Evolutionary conservation across 2,113 vertebrate species (phyloP).

Genomic region (Apistogramma diplotaenia): DNA sequence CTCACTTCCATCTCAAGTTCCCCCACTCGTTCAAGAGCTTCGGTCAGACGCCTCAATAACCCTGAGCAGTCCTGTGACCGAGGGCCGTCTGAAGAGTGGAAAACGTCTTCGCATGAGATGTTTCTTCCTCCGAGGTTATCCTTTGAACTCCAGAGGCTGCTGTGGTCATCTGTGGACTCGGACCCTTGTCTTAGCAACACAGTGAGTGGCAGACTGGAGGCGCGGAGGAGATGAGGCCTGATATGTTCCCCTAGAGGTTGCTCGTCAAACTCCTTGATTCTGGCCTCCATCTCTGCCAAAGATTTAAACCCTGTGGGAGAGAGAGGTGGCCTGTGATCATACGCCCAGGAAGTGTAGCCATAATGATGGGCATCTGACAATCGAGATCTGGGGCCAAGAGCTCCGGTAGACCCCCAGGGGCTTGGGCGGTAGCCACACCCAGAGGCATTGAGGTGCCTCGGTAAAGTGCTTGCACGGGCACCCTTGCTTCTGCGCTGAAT

Average conservation of each 20-base stretch:
- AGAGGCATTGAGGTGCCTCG: constrained; percentile 89
- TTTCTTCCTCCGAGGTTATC: constrained; percentile 59
- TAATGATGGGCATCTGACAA: constrained; percentile 73
- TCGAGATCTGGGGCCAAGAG: constrained; percentile 73
- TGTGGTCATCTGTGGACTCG: constrained; percentile 58
- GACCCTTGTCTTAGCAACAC: constrained; percentile 77
- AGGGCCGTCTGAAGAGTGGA: constrained; percentile 35
- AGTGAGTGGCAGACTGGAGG: constrained; percentile 88
- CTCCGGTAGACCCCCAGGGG: constrained; percentile 78
- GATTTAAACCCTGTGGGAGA: constrained; percentile 48
- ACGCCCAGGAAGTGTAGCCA: constrained; percentile 24
- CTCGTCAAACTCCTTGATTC: constrained; percentile 68
- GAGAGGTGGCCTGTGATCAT: constrained; percentile 28
- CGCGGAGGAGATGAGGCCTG: constrained; percentile 87
- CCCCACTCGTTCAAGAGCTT: constrained; percentile 68
- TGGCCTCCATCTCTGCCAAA: constrained; percentile 70
- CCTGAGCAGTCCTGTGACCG: constrained; percentile 36
- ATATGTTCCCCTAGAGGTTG: constrained; percentile 71
- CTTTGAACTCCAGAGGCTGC: constrained; percentile 47
- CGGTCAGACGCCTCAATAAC: constrained; percentile 65
- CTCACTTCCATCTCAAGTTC: constrained; percentile 71
- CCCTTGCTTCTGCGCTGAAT: constrained; percentile 87
- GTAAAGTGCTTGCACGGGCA: constrained; percentile 86
- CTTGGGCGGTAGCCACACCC: constrained; percentile 72
- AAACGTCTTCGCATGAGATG: constrained; percentile 52